Percentiles rank a stretch among this genome's conserved stretches.
phyloP scores from a whole-genome alignment of 2,113 vertebrate species.

The Coturnix japonica region DNA sequence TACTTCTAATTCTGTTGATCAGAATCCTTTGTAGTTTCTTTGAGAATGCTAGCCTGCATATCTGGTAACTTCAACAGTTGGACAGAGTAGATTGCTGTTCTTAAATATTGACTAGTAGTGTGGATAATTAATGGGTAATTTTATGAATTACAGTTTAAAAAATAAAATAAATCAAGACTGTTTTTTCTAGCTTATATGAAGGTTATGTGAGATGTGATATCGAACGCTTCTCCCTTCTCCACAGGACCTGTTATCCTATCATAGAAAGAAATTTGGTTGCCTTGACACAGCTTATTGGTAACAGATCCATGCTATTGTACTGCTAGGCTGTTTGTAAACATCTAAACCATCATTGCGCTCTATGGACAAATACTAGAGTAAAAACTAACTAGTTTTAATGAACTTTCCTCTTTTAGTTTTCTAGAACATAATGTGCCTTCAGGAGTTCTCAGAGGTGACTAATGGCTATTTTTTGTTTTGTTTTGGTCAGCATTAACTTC shows the following conservation, averaged over 20 bases:
- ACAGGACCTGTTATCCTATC: background rate
- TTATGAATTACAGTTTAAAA: background rate
- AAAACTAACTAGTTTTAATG: background rate
- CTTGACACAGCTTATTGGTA: background rate
- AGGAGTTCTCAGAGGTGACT: background rate
- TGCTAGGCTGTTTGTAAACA: background rate
- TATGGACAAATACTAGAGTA: background rate
- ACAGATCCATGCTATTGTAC: background rate
- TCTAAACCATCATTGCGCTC: background rate
- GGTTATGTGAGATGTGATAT: background rate
- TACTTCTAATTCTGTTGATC: background rate
- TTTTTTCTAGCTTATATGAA: background rate
- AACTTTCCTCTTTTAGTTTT: background rate
- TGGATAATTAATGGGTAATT: background rate
- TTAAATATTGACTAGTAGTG: background rate
- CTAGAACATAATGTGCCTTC: background rate
- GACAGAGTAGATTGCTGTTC: background rate
- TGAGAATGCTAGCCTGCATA: background rate
- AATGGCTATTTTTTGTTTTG: background rate
- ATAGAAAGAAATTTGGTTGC: background rate
- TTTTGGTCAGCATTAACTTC: background rate
- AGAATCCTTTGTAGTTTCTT: background rate
- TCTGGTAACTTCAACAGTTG: background rate
- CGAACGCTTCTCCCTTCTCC: background rate
- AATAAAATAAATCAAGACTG: too few species aligned